phyloP scores from a whole-genome alignment of 2,113 vertebrate species.

The Eulacestoma nigropectus region DNA sequence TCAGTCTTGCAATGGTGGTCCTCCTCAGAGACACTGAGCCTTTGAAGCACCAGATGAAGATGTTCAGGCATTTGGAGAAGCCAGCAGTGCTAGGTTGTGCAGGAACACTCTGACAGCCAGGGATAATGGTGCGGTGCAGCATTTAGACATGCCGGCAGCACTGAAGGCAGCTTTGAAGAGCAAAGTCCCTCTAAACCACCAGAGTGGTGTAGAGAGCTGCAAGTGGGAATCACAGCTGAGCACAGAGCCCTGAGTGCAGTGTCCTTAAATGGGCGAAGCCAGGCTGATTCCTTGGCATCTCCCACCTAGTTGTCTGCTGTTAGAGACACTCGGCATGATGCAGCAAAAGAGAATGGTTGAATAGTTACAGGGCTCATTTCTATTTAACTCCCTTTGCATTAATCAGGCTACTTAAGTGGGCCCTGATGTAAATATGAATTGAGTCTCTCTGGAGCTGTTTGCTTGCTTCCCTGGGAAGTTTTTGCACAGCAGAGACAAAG shows the following conservation, averaged over 20 bases:
- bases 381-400: not conserved
- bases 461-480: not conserved
- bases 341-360: slow-evolving; percentile 25
- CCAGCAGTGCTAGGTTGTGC: not conserved
- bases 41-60: not conserved
- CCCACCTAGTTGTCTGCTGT: not conserved
- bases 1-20: not conserved
- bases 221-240: not conserved
- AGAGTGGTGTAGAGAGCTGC: slow-evolving; percentile 57
- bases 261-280: slow-evolving; percentile 42
- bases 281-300: not conserved
- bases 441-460: not conserved
- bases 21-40: not conserved
- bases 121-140: not conserved
- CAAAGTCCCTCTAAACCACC: slow-evolving; percentile 15
- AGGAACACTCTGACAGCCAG: not conserved
- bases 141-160: not conserved
- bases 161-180: not conserved
- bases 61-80: not conserved
- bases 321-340: not conserved
- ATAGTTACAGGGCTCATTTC: not conserved
- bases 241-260: not conserved
- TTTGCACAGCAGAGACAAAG: not conserved
- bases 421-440: not conserved
- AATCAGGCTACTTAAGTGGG: not conserved